Base-by-base conservation (phyloP, 2,113 vertebrate genomes). In the Neolamprologus cancellatus region DNA sequence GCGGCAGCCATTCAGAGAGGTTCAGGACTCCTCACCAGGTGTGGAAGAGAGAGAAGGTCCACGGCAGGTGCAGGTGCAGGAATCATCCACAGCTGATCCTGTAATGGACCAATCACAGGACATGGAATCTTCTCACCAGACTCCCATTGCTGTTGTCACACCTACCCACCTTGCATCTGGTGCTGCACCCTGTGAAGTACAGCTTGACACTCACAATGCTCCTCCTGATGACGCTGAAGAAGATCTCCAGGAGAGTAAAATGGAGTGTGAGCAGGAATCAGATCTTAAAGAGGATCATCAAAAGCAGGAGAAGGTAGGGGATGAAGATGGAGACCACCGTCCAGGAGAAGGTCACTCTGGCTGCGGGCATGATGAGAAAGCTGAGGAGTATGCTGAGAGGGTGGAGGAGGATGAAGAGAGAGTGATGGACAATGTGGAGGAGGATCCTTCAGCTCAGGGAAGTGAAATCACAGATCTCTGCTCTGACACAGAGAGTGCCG, bases 401-500 rank as follows among this genome's bases (percentile, higher is more conserved):
- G 39, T 79, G 34, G 90, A 91, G 25, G 93, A 92, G 44, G 79
- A 84, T 20, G 82, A 78, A 23, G 90, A 90, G 23, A 90, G 86
- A 4, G 82, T 17, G 9, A 87, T 82, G 25, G 86, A 89, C 15
- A 78, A 88, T 2, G 57, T 48, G 7, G 83, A 52, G 4, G 84
- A 90, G 18, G 91, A 93, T 64, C 79, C 84, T n/a, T 84, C 83
- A 41, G 91, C 76, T 82, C 93, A 92, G 79, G 92, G 91, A 84
- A 92, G 90, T 10, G 93, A 91, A 83, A 85, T 89, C 64, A 94
- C 85, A 1, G 87, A 92, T 46, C 88, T 92, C 9, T 96, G 94
- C 84, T 94, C 95, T 0, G 94, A 96, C 87, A 95, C 95, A 0
- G 95, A 95, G 90, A 96, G 95, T 20, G 92, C 91, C 0, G 94